Conservation (phyloP, 2,888 invertebrate genomes). For the Latheticus oryzae region DNA sequence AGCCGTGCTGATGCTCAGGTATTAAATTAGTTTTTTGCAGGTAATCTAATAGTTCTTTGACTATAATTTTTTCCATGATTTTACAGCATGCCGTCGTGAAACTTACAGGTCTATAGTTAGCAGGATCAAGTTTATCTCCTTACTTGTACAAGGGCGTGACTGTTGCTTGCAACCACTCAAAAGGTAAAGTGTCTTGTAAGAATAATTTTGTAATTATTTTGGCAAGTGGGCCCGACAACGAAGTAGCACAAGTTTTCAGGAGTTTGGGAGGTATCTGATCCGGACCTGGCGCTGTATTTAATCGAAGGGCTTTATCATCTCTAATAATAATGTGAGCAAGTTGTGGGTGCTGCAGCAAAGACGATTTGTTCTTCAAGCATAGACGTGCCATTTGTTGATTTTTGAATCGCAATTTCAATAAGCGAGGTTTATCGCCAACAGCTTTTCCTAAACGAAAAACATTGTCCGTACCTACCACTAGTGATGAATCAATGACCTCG, state of each 20-base stretch:
- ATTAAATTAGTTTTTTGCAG: slow-evolving; percentile 1
- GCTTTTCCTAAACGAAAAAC: slow-evolving; percentile 1
- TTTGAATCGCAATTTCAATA: not conserved
- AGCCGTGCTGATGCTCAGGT: slow-evolving; percentile 11
- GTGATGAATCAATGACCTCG: slow-evolving; percentile 1
- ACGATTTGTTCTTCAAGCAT: slow-evolving; percentile 1
- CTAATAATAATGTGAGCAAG: slow-evolving; percentile 3
- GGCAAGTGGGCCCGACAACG: slow-evolving; percentile 3
- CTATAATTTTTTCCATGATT: slow-evolving; percentile 9
- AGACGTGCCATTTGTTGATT: slow-evolving; percentile 1
- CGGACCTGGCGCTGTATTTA: slow-evolving; percentile 9
- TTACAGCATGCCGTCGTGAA: slow-evolving; percentile 8
- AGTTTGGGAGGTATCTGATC: slow-evolving; percentile 6
- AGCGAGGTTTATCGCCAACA: slow-evolving; percentile 2
- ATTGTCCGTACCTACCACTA: not conserved
- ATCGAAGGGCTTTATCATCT: slow-evolving; percentile 1
- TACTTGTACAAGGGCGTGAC: slow-evolving; percentile 12
- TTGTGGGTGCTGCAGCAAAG: not conserved
- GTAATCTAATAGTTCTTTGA: slow-evolving; percentile 8
- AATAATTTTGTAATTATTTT: slow-evolving; percentile 1
- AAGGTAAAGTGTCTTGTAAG: not conserved
- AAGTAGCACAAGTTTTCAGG: slow-evolving; percentile 6
- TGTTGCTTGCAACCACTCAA: slow-evolving; percentile 6
- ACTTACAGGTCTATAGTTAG: slow-evolving; percentile 10
- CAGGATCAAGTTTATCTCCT: slow-evolving; percentile 11